Conservation (phyloP, 1,140 invertebrate genomes). For the Drosophila athabasca region DNA sequence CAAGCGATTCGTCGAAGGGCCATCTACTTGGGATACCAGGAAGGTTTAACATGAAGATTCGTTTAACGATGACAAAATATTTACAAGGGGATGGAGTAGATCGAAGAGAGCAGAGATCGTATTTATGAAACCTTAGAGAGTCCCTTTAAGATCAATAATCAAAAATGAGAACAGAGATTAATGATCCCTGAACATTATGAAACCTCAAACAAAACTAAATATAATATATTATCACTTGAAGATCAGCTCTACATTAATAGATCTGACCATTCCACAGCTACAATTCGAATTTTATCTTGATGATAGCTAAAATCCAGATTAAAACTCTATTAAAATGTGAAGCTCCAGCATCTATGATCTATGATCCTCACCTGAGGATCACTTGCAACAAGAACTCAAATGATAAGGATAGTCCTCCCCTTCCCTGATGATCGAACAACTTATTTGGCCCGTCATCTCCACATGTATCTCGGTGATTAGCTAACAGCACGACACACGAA, state of each 20-base stretch:
- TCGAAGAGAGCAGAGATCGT: constrained; percentile 15
- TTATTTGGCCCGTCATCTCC: constrained; percentile 38
- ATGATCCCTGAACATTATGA: too few relatives aligned
- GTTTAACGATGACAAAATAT: constrained; percentile 20
- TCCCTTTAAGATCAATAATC: too few relatives aligned
- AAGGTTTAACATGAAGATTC: constrained; percentile 5
- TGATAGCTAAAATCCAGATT: too few relatives aligned
- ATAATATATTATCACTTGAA: too few relatives aligned
- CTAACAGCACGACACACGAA: constrained; percentile 38
- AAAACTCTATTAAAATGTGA: too few relatives aligned
- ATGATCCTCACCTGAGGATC: constrained; percentile 2
- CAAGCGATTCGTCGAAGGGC: constrained; percentile 8
- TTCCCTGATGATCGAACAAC: neutral
- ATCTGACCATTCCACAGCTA: too few relatives aligned
- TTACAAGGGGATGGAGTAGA: neutral
- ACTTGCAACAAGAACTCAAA: neutral
- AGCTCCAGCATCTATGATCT: neutral
- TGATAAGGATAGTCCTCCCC: too few relatives aligned
- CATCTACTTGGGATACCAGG: constrained; percentile 31
- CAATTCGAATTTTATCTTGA: too few relatives aligned
- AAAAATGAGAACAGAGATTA: too few relatives aligned
- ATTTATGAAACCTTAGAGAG: neutral
- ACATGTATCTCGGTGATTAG: constrained; percentile 30
- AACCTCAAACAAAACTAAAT: too few relatives aligned
- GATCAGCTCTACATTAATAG: too few relatives aligned